Percentiles rank a stretch among this genome's conserved stretches.
Evolutionary conservation across 1,140 invertebrate genomes (phyloP).

Genomic region (Galendromus occidentalis): DNA sequence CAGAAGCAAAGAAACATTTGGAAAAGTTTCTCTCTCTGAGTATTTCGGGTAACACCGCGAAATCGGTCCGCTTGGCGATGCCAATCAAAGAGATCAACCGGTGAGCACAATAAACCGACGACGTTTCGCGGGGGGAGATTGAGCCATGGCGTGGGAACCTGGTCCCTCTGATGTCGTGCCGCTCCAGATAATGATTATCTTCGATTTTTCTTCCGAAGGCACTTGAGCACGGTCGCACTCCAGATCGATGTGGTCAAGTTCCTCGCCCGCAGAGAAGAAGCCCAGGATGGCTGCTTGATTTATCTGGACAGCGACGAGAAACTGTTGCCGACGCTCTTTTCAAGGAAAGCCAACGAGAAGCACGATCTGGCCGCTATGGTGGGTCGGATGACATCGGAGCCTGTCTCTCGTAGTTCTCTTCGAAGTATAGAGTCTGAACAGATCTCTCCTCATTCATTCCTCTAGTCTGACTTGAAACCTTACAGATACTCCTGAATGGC

Average conservation of each 20-base stretch:
- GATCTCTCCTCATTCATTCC: no score
- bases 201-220: neutral
- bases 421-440: no score
- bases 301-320: neutral
- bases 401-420: no score
- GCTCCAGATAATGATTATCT: no score
- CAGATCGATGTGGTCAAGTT: neutral
- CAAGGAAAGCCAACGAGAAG: neutral
- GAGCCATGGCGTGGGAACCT: no score
- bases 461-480: no score
- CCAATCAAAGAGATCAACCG: slow-evolving; percentile 13
- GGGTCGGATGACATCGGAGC: neutral
- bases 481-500: slow-evolving; percentile 1
- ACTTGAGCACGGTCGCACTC: neutral
- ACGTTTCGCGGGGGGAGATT: no score
- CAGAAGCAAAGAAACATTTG: slow-evolving; percentile 15
- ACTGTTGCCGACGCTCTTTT: neutral
- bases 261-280: neutral
- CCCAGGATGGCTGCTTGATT: neutral
- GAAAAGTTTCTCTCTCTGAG: slow-evolving; percentile 15
- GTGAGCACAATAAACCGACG: neutral
- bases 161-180: no score
- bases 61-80: slow-evolving; percentile 13
- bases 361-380: slow-evolving; percentile 4
- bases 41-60: neutral